Base-by-base conservation (phyloP, 2,113 vertebrate genomes). In the Mionectes macconnelli region DNA sequence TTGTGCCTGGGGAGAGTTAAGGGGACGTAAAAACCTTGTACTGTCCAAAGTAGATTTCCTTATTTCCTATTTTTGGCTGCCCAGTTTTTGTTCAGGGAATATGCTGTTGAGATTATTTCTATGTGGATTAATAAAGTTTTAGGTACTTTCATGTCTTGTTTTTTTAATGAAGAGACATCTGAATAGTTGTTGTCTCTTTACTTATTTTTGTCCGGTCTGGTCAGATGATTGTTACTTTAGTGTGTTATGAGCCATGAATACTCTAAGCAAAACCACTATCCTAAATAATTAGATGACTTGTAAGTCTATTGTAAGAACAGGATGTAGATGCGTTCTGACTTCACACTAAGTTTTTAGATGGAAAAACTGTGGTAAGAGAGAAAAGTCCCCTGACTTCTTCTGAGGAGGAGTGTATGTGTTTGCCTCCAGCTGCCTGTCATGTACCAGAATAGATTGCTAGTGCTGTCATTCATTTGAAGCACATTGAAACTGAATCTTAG, bases 11-110 rank as follows among this genome's bases (percentile, higher is more conserved):
- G 21, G 63, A 25, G 16, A 64, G 35, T 55, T 6, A 9, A 3
- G 7, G 57, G 13, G 6, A 6, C 1, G 0, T 45, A 37, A 56
- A 90, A 82, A 17, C 30, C 16, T 68, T 0, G 0, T 64, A 56
- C 30, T 27, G 57, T 30, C 10, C 50, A 28, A 52, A 28, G 50
- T 28, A 23, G 19, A 18, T 44, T 57, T 10, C 50, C 22, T 59
- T 53, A 25, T n/a, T n/a, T 31, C 20, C 14, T 50, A 27, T 50
- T 8, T 50, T 50, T 27, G 49, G 49, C 16, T 62, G 25, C 22
- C 39, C 4, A 6, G 2, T 37, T 87, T 77, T 90, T 66, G 3
- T 13, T 60, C 57, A 37, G 44, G 30, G 40, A 86, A n/a, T 56
- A 45, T 85, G 14, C 22, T 15, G 1, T 25, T 47, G 28, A 6